A percentile compares a stretch with the other conserved stretches of the same genome.
These are phyloP conservation scores for Ecdyonurus torrentis DNA, from an alignment of 2,888 invertebrate genomes.

Conservation along the genomic window DNA sequence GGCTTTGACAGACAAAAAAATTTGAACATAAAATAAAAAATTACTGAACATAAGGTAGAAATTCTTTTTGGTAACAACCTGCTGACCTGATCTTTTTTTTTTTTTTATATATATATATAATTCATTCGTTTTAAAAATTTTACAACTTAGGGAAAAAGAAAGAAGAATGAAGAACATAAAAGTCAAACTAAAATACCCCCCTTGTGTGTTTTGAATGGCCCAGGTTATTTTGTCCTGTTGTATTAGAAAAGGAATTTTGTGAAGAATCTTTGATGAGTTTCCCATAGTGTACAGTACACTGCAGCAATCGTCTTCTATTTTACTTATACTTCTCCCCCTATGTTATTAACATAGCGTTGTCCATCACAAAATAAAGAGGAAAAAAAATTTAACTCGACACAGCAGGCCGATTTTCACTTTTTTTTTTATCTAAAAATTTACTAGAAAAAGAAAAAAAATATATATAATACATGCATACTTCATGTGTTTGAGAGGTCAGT, in stretches of 20 bases:
- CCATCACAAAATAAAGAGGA: neutral
- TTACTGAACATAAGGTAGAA: too few relatives aligned
- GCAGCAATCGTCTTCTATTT: neutral
- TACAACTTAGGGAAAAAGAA: neutral
- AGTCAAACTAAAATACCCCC: neutral
- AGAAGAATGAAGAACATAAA: neutral
- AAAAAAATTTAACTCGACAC: neutral
- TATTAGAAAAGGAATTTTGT: neutral
- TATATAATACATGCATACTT: neutral
- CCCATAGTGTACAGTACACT: too few relatives aligned
- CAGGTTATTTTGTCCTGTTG: neutral
- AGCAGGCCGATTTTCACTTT: neutral
- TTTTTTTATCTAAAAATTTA: neutral
- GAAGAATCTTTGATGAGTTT: neutral
- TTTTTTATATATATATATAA: too few relatives aligned
- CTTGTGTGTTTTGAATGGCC: neutral
- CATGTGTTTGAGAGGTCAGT: neutral
- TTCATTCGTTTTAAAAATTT: neutral
- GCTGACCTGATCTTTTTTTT: neutral
- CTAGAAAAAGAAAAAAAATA: neutral
- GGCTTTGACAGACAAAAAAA: too few relatives aligned
- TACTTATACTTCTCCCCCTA: neutral
- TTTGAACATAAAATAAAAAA: too few relatives aligned
- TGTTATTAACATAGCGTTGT: neutral
- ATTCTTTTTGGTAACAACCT: neutral